These are phyloP conservation scores for Drosophila melanosoma DNA, from an alignment of 2,888 invertebrate genomes.

Conservation along the genomic window DNA sequence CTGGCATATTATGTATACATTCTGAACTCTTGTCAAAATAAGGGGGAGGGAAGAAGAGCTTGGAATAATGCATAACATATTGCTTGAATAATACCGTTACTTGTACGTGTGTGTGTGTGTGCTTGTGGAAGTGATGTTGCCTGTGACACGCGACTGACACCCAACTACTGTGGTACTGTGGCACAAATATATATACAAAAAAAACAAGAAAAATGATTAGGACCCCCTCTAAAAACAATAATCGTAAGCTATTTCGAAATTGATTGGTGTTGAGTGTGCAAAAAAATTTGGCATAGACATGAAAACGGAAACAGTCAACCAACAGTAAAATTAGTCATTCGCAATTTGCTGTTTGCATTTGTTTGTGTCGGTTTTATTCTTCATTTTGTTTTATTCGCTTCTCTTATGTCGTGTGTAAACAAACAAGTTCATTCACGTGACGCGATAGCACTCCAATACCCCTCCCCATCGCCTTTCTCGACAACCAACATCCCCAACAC, in stretches of 20 bases:
- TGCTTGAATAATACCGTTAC: neutral
- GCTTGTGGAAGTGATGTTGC: constrained; percentile 38
- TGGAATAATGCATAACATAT: constrained; percentile 40
- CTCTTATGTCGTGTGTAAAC: constrained; percentile 57
- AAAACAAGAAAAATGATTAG: constrained; percentile 11
- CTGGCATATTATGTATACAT: constrained; percentile 60
- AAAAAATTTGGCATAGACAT: constrained; percentile 68
- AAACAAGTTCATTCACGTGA: constrained; percentile 75
- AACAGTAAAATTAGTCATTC: constrained; percentile 30
- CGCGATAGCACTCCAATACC: constrained; percentile 18
- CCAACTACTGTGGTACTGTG: constrained; percentile 33
- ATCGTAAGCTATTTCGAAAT: constrained; percentile 72
- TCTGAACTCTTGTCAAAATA: neutral
- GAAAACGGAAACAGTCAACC: constrained; percentile 51
- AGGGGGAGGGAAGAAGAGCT: constrained; percentile 6
- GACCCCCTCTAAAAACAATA: constrained; percentile 59
- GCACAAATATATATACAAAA: neutral
- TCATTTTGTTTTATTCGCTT: constrained; percentile 20
- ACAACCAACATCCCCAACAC: neutral
- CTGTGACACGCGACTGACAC: constrained; percentile 65
- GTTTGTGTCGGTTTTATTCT: constrained; percentile 13
- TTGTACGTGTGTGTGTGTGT: constrained; percentile 5
- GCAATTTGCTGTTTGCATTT: constrained; percentile 7
- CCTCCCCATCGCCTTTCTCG: too few species aligned
- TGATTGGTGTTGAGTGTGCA: constrained; percentile 74